Base-by-base conservation (phyloP, 2,797 vertebrate species). In the Enteromius mattozi region DNA sequence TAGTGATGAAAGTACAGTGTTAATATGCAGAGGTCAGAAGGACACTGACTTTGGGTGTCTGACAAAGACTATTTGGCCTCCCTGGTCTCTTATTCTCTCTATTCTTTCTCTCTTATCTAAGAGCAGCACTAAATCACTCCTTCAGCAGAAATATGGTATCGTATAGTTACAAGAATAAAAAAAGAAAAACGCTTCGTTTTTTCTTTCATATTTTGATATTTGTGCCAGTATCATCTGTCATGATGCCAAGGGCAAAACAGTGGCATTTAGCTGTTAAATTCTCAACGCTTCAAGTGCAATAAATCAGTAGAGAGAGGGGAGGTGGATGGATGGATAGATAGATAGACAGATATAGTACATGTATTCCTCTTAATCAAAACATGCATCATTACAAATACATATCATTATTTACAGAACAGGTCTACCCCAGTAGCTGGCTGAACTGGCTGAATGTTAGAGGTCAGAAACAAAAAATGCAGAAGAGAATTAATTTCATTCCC, bases 361-460 rank as follows among this genome's bases (percentile, higher is more conserved):
- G 21, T 37, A 45, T 70, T 21, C 4, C 35, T 61, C 24, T 78
- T 17, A 78, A 27, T 78, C 37, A 45, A 45, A 45, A 12, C 16
- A 10, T 17, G 1, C 33, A 77, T 61, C 1, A 45, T 12, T 19
- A 63, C 14, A 74, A 35, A 54, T 54, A 12, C 17, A 51, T 21
- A 17, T 78, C 4, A 13, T 42, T 27, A 40, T 37, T 19, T 27
- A 78, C 5, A 75, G 37, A 54, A 37, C 47, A 42, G 47, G 21
- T 74, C 42, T 17, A 27, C 27, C 27, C 21, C 49, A 19, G 66
- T 70, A 24, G 30, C 51, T 78, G 51, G 37, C 37, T 40, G 37
- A 51, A 40, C 37, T 72, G n/a, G 63, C 66, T n/a, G 1, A 49
- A 66, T 83, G 33, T 75, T 83, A 56, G 81, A 86, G 79, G 86